Percentiles rank a stretch among this genome's conserved stretches.
phyloP scores from a whole-genome alignment of 1,140 invertebrate species.

The Apocrypta bakeri region DNA sequence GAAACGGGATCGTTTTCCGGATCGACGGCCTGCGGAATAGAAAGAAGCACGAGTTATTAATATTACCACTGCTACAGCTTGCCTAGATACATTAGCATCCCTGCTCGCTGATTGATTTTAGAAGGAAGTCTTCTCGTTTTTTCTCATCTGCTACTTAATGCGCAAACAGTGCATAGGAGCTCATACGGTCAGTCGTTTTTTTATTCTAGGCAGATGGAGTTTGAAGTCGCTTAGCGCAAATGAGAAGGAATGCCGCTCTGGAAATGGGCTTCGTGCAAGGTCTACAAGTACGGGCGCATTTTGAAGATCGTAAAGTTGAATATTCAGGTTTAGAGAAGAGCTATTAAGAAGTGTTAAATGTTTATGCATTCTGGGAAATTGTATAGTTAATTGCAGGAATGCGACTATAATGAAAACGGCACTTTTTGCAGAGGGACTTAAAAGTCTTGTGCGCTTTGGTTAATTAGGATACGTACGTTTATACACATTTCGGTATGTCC shows the following conservation, averaged over 20 bases:
- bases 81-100: background rate
- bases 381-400: no score
- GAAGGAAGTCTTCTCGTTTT: background rate
- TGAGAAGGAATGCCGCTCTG: background rate
- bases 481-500: no score
- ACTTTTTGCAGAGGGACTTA: no score
- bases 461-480: no score
- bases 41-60: conserved; percentile 14
- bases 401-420: no score
- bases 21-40: conserved; percentile 82
- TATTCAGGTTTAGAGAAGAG: background rate
- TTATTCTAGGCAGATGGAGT: background rate
- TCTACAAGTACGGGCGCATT: background rate
- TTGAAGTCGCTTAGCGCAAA: background rate
- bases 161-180: background rate
- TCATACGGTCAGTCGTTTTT: background rate
- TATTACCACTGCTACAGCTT: background rate
- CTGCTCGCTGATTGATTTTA: background rate
- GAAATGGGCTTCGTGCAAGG: background rate
- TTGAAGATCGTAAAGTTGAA: background rate
- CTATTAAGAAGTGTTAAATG: background rate
- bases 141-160: background rate
- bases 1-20: conserved; percentile 91
- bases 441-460: no score
- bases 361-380: background rate